Percentiles rank a stretch among this genome's conserved stretches.
These are phyloP conservation scores for Uria aalge DNA, from an alignment of 2,113 vertebrate genomes.

Conservation along the genomic window DNA sequence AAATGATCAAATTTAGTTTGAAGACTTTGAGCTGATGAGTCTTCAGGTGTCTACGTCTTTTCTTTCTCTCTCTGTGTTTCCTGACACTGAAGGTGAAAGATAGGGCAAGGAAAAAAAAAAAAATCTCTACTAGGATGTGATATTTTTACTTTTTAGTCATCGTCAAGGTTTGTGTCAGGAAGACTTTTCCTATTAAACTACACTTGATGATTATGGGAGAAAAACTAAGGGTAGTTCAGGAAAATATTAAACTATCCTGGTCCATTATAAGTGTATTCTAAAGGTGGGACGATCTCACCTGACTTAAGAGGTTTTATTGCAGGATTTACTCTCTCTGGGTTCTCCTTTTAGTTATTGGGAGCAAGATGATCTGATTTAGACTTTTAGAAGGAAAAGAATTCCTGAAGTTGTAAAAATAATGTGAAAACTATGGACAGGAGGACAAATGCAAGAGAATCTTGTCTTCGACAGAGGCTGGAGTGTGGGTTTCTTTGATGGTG, in stretches of 20 bases:
- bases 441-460: not conserved
- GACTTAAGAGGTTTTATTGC: not conserved
- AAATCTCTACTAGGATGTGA: not conserved
- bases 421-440: not conserved
- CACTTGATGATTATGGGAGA: not conserved
- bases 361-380: not conserved
- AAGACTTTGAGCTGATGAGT: constrained; percentile 10
- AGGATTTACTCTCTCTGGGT: not conserved
- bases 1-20: constrained; percentile 6
- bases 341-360: not conserved
- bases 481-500: not conserved
- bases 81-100: not conserved
- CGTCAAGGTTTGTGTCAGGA: not conserved
- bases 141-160: not conserved
- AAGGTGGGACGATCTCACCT: not conserved
- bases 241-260: not conserved
- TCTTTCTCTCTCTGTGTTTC: not conserved
- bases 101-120: not conserved
- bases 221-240: not conserved
- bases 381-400: not conserved
- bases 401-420: not conserved
- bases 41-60: not conserved
- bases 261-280: not conserved
- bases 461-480: not conserved
- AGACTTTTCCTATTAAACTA: not conserved